phyloP scores from a whole-genome alignment of 92 coral and sea anemone genomes.

The Hydrozoanthus gracilis region DNA sequence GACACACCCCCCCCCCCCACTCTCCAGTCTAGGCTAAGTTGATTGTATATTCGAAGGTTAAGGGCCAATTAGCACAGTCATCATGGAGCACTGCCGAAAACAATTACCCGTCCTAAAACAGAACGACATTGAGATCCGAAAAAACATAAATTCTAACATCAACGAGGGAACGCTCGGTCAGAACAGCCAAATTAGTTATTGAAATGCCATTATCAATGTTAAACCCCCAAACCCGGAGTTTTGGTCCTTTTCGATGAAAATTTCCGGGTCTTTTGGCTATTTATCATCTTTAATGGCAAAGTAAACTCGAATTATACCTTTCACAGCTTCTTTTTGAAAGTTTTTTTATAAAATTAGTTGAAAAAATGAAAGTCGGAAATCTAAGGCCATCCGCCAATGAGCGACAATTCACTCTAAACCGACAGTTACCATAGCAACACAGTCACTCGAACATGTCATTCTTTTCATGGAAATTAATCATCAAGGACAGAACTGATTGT shows the following conservation, averaged over 20 bases:
- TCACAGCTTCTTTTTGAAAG: conserved; percentile 42
- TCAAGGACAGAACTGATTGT: conserved; percentile 40
- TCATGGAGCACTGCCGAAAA: conserved; percentile 55
- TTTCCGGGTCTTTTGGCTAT: conserved; percentile 39
- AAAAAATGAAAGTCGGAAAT: conserved; percentile 39
- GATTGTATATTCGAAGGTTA: conserved; percentile 46
- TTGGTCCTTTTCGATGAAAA: conserved; percentile 29
- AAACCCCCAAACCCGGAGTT: conserved; percentile 41
- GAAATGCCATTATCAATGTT: conserved; percentile 42
- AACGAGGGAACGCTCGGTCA: conserved; percentile 50
- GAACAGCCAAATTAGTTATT: conserved; percentile 47
- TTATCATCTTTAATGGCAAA: conserved; percentile 41
- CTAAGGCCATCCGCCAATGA: conserved; percentile 44
- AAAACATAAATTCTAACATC: conserved; percentile 40
- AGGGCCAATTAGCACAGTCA: conserved; percentile 52
- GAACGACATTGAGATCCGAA: conserved; percentile 42
- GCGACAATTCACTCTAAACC: conserved; percentile 41
- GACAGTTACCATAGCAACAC: conserved; percentile 43
- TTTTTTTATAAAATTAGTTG: conserved; percentile 36
- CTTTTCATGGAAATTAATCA: conserved; percentile 39
- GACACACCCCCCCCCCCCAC: conserved; percentile 29
- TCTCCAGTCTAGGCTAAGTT: conserved; percentile 32
- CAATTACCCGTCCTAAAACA: conserved; percentile 51
- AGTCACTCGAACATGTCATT: conserved; percentile 40
- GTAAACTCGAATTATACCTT: conserved; percentile 35